phyloP scores from a whole-genome alignment of 1,140 invertebrate species.

The Zelostemma sp. region DNA sequence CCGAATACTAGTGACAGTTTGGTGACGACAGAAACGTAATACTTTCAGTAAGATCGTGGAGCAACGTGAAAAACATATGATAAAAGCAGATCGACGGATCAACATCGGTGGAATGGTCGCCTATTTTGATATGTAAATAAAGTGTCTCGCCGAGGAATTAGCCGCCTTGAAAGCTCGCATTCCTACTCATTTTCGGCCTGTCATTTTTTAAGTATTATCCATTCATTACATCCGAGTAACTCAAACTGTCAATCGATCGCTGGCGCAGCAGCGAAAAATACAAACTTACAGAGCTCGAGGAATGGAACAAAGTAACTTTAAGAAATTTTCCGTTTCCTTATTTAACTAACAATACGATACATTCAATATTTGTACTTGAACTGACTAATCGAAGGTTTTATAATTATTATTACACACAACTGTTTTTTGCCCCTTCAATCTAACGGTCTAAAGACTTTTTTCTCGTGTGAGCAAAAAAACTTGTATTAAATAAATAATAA shows the following conservation, averaged over 20 bases:
- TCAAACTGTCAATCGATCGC: too few relatives aligned
- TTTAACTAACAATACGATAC: constrained; percentile 67
- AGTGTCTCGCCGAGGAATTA: constrained; percentile 61
- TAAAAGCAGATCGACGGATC: constrained; percentile 44
- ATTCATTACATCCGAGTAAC: too few relatives aligned
- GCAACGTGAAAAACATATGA: constrained; percentile 17
- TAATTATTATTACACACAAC: constrained; percentile 49
- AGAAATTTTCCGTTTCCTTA: constrained; percentile 46
- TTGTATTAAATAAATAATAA: constrained; percentile 48
- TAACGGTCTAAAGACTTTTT: constrained; percentile 46
- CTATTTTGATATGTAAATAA: constrained; percentile 69
- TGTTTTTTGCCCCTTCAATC: constrained; percentile 33
- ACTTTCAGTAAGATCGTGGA: constrained; percentile 21
- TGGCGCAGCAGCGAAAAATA: neutral
- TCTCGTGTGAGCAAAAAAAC: constrained; percentile 43
- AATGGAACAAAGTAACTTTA: constrained; percentile 62
- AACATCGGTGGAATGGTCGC: constrained; percentile 55
- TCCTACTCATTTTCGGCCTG: constrained; percentile 8
- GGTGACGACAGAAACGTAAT: constrained; percentile 32
- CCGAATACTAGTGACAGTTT: neutral
- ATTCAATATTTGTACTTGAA: constrained; percentile 71
- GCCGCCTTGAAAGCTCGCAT: constrained; percentile 49
- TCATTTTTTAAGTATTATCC: constrained; percentile 1
- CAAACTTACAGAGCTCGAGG: constrained; percentile 43
- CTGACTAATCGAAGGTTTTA: constrained; percentile 69